Conservation (phyloP, 2,797 vertebrate genomes). For the Chromis chromis region DNA sequence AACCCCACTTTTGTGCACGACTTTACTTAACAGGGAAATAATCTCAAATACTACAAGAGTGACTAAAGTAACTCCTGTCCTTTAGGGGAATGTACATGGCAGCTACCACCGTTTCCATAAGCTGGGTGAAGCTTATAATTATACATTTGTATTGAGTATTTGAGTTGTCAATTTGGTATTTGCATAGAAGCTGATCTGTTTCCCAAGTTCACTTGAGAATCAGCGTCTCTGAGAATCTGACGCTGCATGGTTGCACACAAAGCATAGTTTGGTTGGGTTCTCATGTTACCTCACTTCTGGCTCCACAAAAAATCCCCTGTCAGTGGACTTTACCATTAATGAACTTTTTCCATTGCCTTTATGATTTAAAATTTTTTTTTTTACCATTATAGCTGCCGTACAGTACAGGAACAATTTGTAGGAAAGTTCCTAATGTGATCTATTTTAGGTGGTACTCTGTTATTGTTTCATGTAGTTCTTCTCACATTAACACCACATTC, state of each 20-base stretch:
- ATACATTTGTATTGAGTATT: slow-evolving; percentile 34
- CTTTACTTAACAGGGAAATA: slow-evolving; percentile 58
- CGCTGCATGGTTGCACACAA: slow-evolving; percentile 70
- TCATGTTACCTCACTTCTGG: slow-evolving; percentile 76
- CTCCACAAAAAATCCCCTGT: slow-evolving; percentile 70
- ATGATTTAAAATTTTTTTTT: slow-evolving; percentile 54
- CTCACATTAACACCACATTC: slow-evolving; percentile 75
- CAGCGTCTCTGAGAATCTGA: slow-evolving; percentile 51
- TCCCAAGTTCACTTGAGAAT: slow-evolving; percentile 51
- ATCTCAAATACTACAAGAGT: slow-evolving; percentile 64
- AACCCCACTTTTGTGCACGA: slow-evolving; percentile 59
- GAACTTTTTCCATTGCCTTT: slow-evolving; percentile 55
- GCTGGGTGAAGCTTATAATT: slow-evolving; percentile 36
- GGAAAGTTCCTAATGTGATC: neutral
- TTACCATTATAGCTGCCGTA: slow-evolving; percentile 31
- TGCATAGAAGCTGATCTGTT: slow-evolving; percentile 34
- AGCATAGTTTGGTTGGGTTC: slow-evolving; percentile 74
- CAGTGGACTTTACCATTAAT: slow-evolving; percentile 72
- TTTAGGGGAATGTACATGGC: slow-evolving; percentile 42
- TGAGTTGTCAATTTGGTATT: slow-evolving; percentile 46
- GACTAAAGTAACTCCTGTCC: slow-evolving; percentile 49
- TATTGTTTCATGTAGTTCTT: slow-evolving; percentile 64
- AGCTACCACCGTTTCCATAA: slow-evolving; percentile 45
- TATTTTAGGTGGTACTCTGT: slow-evolving; percentile 6
- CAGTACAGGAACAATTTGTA: slow-evolving; percentile 26